Base-by-base conservation (phyloP, 2,888 invertebrate species). In the Ceramica pisi region DNA sequence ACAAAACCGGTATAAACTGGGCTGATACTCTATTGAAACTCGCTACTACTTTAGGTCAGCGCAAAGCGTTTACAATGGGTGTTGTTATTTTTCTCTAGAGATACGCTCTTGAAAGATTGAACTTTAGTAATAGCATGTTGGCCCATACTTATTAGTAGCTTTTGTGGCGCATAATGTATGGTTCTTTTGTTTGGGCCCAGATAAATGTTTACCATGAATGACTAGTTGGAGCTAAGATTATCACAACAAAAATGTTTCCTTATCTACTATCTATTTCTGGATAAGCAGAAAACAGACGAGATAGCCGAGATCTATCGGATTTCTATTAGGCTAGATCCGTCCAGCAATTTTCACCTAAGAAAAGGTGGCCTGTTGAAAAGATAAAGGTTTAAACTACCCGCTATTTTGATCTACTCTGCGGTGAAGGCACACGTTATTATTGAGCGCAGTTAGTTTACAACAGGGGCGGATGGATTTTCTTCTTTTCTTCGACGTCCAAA, bases 391-490 rank as follows among this genome's bases (percentile, higher is more conserved):
- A 85, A 55, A 60, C 80, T 86, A 82, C 41, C 81, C 77, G 74
- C 77, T 75, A 80, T 44, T 65, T 66, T 62, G 81, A 79, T 83
- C 83, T 84, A 82, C 44, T 23, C 16, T 78, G 85, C 82, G 78
- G 84, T 84, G 77, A 93, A 92, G 93, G 92, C 93, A 92, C 92
- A 88, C 79, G 85, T 85, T 75, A 79, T 81, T 84, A n/a, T 67
- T 65, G 50, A 75, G 75, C 63, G 65, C 59, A 55, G 46, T 57
- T 44, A 7, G 26, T 80, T 92, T 92, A 94, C 50, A 95, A 93
- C 48, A 96, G 90, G 55, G 97, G 96, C 35, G 97, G 97, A 87
- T 97, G 97, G 82, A 97, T 96, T 89, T 97, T 97, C 86, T 96
- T 97, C 85, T 97, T 97, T 87, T 97, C 97, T 88, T 97, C 97